A percentile compares a stretch with the other conserved stretches of the same genome.
Conservation (phyloP, 2,888 invertebrate species). For the Pantelozetes paolii region DNA sequence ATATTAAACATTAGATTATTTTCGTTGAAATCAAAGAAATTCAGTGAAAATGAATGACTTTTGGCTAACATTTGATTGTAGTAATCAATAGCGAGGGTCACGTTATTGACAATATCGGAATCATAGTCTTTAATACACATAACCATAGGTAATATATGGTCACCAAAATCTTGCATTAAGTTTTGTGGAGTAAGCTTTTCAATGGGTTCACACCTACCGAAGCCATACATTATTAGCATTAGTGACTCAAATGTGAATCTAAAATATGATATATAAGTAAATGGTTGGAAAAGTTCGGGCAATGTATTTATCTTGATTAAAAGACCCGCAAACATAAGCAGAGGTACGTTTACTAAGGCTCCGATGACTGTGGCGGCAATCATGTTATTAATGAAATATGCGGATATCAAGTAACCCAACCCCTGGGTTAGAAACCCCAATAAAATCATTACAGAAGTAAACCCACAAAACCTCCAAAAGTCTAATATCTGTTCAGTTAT, state of each 20-base stretch:
- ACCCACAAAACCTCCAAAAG: slow-evolving; percentile 64
- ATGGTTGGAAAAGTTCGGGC: slow-evolving; percentile 82
- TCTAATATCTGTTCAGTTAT: slow-evolving; percentile 78
- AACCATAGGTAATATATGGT: slow-evolving; percentile 33
- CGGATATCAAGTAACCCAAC: slow-evolving; percentile 56
- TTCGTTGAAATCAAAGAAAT: slow-evolving; percentile 34
- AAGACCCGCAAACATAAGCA: slow-evolving; percentile 91
- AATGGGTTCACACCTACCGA: slow-evolving; percentile 57
- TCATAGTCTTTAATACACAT: slow-evolving; percentile 36
- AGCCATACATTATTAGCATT: slow-evolving; percentile 76
- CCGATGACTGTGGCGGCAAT: slow-evolving; percentile 39
- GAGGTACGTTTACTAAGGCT: slow-evolving; percentile 63
- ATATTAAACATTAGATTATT: slow-evolving; percentile 18
- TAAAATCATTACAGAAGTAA: slow-evolving; percentile 67
- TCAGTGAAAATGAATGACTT: slow-evolving; percentile 29
- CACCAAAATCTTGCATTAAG: slow-evolving; percentile 37
- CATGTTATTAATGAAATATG: slow-evolving; percentile 38
- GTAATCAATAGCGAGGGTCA: slow-evolving; percentile 4
- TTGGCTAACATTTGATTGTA: slow-evolving; percentile 32
- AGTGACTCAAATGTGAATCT: slow-evolving; percentile 87
- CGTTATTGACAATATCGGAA: slow-evolving; percentile 19
- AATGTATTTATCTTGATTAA: slow-evolving; percentile 95
- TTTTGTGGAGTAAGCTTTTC: slow-evolving; percentile 12
- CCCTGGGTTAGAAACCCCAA: slow-evolving; percentile 89
- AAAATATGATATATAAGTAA: slow-evolving; percentile 90